Conservation (phyloP, 1,140 invertebrate species). For the Anoplolepis gracilipes region DNA sequence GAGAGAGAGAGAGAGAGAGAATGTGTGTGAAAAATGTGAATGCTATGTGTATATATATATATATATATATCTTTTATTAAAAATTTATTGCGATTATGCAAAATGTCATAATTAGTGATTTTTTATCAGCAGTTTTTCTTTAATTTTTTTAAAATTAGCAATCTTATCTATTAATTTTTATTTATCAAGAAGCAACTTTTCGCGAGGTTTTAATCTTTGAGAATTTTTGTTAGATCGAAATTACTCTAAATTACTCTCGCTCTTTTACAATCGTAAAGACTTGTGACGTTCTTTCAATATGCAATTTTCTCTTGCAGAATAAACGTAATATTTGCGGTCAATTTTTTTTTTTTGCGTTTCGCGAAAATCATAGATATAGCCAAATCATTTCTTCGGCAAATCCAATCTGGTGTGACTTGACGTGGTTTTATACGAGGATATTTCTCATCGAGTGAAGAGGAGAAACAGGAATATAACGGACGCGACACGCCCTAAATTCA, state of each 20-base stretch:
- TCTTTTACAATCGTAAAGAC: not conserved
- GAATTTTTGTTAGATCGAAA: not conserved
- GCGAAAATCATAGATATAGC: not conserved
- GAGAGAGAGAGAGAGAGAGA: too few relatives aligned
- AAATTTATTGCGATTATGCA: not conserved
- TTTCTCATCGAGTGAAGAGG: not conserved
- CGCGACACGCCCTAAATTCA: conserved; percentile 28
- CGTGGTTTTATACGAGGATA: conserved; percentile 2
- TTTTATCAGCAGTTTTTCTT: not conserved
- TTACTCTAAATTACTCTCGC: not conserved
- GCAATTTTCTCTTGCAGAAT: not conserved
- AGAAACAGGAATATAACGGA: conserved; percentile 32
- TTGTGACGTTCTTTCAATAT: not conserved
- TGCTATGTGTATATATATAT: too few relatives aligned
- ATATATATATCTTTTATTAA: not conserved
- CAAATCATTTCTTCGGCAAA: conserved; percentile 25
- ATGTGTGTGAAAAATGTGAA: not conserved
- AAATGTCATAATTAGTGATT: not conserved
- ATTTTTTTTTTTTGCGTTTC: not conserved
- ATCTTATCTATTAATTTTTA: not conserved
- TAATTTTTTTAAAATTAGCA: not conserved
- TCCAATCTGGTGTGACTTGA: conserved; percentile 15
- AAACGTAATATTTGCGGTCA: not conserved
- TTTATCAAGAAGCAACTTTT: not conserved
- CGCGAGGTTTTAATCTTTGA: not conserved